Evolutionary conservation across 2,888 invertebrate species (phyloP).

Genomic region (Sesia bembeciformis): DNA sequence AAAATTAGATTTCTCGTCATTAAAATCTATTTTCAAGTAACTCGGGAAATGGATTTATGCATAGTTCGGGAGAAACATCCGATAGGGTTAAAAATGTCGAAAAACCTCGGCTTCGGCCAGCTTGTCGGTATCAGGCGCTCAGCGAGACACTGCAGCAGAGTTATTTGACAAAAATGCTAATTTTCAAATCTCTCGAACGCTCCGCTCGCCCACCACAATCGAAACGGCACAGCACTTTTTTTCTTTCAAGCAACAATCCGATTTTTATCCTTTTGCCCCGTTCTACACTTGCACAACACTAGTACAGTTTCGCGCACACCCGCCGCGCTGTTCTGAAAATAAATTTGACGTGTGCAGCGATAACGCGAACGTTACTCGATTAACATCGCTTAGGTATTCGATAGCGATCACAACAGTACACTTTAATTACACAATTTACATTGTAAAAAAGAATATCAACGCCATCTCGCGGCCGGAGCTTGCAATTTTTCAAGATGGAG

Average conservation of each 20-base stretch:
- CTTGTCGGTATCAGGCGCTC: conserved; percentile 60
- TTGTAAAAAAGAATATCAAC: conserved; percentile 48
- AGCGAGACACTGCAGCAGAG: conserved; percentile 65
- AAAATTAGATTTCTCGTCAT: no score
- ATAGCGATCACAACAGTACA: conserved; percentile 54
- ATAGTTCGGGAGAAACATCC: not conserved
- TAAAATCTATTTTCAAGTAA: no score
- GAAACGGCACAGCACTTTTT: conserved; percentile 48
- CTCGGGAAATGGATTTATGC: no score
- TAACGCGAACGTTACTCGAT: conserved; percentile 42
- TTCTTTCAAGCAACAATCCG: conserved; percentile 30
- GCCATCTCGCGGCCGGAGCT: conserved; percentile 48
- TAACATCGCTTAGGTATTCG: conserved; percentile 45
- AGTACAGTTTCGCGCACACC: not conserved
- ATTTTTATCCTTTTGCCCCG: conserved; percentile 31
- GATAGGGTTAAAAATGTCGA: conserved; percentile 7
- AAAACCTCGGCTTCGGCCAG: conserved; percentile 48
- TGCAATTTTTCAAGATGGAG: conserved; percentile 59
- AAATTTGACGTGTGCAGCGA: conserved; percentile 30
- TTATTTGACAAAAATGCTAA: conserved; percentile 75
- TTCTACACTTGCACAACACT: conserved; percentile 18
- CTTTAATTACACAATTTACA: conserved; percentile 70
- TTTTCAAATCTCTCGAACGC: conserved; percentile 68
- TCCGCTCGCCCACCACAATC: conserved; percentile 54
- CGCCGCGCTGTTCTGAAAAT: conserved; percentile 13